These are phyloP conservation scores for Phalera bucephala DNA, from an alignment of 2,888 invertebrate species.

Conservation along the genomic window DNA sequence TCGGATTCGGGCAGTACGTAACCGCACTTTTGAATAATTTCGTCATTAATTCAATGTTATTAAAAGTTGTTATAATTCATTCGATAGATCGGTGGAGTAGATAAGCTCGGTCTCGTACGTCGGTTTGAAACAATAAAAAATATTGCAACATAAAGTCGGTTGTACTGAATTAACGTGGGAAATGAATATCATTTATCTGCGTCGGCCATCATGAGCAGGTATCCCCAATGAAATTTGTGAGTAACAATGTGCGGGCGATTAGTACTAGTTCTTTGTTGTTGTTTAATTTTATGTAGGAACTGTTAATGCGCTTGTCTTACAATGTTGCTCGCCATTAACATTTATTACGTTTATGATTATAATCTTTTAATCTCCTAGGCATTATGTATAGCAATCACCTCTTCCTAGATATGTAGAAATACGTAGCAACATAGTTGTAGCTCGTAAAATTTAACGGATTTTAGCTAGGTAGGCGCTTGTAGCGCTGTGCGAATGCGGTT, in stretches of 20 bases:
- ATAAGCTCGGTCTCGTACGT: slow-evolving; percentile 27
- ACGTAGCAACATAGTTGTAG: too few species aligned
- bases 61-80: slow-evolving; percentile 13
- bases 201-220: slow-evolving; percentile 34
- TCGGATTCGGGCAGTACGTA: too few species aligned
- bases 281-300: slow-evolving; percentile 38
- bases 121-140: slow-evolving; percentile 38
- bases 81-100: slow-evolving; percentile 20
- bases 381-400: too few species aligned
- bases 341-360: slow-evolving; percentile 19
- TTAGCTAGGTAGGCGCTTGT: too few species aligned
- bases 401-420: too few species aligned
- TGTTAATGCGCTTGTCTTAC: slow-evolving; percentile 20
- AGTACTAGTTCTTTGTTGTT: slow-evolving; percentile 47
- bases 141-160: slow-evolving; percentile 42
- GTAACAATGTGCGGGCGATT: slow-evolving; percentile 36
- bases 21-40: slow-evolving; percentile 15
- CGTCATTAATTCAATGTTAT: slow-evolving; percentile 21
- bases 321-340: slow-evolving; percentile 23
- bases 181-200: slow-evolving; percentile 41
- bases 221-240: slow-evolving; percentile 41
- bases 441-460: too few species aligned
- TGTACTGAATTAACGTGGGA: slow-evolving; percentile 57
- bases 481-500: too few species aligned
- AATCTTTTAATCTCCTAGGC: too few species aligned